Evolutionary conservation across 1,140 invertebrate species (phyloP).

Genomic region (Hirudo medicinalis): DNA sequence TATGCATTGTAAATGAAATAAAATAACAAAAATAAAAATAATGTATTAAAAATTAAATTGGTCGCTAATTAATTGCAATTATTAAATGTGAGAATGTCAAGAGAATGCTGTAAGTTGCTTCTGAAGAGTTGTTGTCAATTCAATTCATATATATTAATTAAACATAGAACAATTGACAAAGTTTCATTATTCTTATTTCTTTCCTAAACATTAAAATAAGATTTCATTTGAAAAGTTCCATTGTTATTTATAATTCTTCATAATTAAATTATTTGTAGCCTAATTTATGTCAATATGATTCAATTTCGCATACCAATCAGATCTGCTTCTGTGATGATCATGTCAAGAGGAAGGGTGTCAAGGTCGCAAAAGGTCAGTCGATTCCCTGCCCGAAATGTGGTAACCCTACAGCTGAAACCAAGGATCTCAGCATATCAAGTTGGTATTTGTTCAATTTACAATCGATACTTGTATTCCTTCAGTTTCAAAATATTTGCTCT

Average conservation of each 20-base stretch:
- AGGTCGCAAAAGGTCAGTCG: slow-evolving; percentile 71
- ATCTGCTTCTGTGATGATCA: slow-evolving; percentile 93
- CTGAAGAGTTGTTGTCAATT: too few species aligned
- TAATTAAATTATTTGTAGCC: not conserved
- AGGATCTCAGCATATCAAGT: slow-evolving; percentile 91
- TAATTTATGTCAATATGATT: not conserved
- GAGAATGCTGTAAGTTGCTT: too few species aligned
- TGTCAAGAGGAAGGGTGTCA: slow-evolving; percentile 77
- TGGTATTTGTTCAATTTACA: slow-evolving; percentile 37
- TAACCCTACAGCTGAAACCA: slow-evolving; percentile 76
- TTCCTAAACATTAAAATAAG: not conserved
- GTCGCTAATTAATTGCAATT: too few species aligned
- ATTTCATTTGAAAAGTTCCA: not conserved
- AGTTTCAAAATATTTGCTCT: too few species aligned
- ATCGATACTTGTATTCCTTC: too few species aligned
- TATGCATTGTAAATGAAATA: too few species aligned
- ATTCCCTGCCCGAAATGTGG: slow-evolving; percentile 89
- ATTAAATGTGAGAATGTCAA: too few species aligned
- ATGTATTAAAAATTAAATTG: too few species aligned
- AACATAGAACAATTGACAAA: not conserved
- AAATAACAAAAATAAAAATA: too few species aligned
- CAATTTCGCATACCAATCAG: slow-evolving; percentile 26
- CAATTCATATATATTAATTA: not conserved
- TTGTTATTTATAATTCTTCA: not conserved
- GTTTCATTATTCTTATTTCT: not conserved